Evolutionary conservation across 2,113 vertebrate species (phyloP).

Genomic region (Oxygymnocypris stewartii): DNA sequence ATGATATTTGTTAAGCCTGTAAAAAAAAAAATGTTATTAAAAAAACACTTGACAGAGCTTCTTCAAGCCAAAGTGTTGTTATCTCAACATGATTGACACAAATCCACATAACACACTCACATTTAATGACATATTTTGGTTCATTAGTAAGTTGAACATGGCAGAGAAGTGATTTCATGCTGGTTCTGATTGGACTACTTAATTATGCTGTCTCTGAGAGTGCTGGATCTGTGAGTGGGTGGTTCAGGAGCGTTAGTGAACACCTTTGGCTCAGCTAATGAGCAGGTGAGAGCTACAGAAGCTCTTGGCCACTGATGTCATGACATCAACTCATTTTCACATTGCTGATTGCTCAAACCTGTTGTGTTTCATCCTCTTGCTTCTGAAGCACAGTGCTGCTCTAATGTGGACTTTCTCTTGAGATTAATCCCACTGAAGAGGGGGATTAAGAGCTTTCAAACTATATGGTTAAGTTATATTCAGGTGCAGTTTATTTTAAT

Average conservation of each 20-base stretch:
- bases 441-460: background rate
- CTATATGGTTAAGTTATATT: background rate
- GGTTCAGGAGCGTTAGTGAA: constrained; percentile 40
- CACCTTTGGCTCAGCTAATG: constrained; percentile 73
- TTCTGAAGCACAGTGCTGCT: background rate
- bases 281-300: constrained; percentile 76
- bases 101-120: constrained; percentile 71
- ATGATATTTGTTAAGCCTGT: constrained; percentile 20
- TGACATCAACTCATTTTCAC: constrained; percentile 39
- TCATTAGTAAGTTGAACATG: constrained; percentile 75
- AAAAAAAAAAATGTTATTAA: too few species aligned
- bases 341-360: constrained; percentile 29
- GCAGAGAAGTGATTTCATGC: constrained; percentile 77
- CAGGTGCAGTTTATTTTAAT: background rate
- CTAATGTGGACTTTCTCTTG: background rate
- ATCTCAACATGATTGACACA: constrained; percentile 71
- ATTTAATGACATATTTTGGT: constrained; percentile 80
- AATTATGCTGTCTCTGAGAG: constrained; percentile 78
- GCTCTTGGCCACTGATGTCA: constrained; percentile 64
- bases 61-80: constrained; percentile 73
- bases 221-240: constrained; percentile 71
- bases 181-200: constrained; percentile 79
- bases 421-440: background rate
- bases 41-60: constrained; percentile 55
- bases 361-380: constrained; percentile 36